Base-by-base conservation (phyloP, 2,888 invertebrate genomes). In the Andrena fulva region DNA sequence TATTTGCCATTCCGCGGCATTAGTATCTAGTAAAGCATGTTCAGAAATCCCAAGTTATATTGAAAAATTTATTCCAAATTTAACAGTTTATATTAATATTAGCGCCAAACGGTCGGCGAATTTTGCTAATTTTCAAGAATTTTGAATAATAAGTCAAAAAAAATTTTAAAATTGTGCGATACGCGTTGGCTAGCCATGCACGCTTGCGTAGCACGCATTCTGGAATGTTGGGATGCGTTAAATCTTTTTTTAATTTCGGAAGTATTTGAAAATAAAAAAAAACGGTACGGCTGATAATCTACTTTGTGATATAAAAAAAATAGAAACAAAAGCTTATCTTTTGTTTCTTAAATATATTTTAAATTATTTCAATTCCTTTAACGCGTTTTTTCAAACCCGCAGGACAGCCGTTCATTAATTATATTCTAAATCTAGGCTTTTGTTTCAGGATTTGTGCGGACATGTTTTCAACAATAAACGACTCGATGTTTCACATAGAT, bases 161-260 rank as follows among this genome's bases (percentile, higher is more conserved):
- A 20, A 20, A 20, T 0, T 20, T 20, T 20, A 20, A 20, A 20
- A 20, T 20, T 52, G 52, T 52, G 52, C n/a, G 20, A 52, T 20
- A 52, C 52, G 6, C 52, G 52, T 52, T 52, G n/a, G 52, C 52
- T 52, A 52, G 52, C 52, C 52, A 20, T n/a, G n/a, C 52, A 52
- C 52, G 52, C 52, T n/a, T 52, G 52, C 52, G 52, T 52, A 52
- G 52, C n/a, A 52, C 52, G n/a, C 52, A 52, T 52, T 52, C 5
- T 52, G n/a, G 52, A 52, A 52, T 52, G 52, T 52, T 52, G 52
- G 52, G 52, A 52, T 52, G 20, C 52, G n/a, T 52, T 52, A 52
- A 52, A 52, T 52, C 52, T 52, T 52, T 52, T 52, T 52, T 52
- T n/a, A 52, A 52, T 12, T 48, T 52, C 6, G 52, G 20, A 52